Evolutionary conservation across 1,140 invertebrate genomes (phyloP), one percentile per base, ranked within the genome.

Genomic region (Zaprionus ornatus): DNA sequence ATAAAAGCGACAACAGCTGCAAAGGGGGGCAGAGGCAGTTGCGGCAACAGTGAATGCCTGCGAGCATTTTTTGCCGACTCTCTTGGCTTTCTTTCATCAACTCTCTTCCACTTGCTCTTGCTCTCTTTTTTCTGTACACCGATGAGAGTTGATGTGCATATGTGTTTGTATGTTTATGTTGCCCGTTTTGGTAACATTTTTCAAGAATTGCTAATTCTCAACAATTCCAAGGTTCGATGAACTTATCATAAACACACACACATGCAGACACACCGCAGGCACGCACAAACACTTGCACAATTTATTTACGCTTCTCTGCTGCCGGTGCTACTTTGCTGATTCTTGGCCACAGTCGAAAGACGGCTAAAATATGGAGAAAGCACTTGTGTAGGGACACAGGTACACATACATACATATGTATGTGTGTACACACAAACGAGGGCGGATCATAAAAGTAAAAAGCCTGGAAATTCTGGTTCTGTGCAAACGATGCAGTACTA

Each of bases 151-250:
- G 54, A 17, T 79, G 37, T 81, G 52, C 64, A 59, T 66, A 27
- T 70, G 48, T 67, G 66, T 75, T 52, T 70, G 54, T 77, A 25
- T 73, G 76, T 83, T 61, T 77, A 78, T 84, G 84, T 79, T 90
- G 74, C 84, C 85, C 81, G 85, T 85, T 88, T 88, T 88, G 85
- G 84, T 88, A 88, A 87, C 85, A 90, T 90, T 90, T 87, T 88
- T 88, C 84, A 90, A 88, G 84, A 88, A 88, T 88, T 88, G 84
- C 84, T 88, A 88, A 88, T 88, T 88, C 84, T 90, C 85, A 84
- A 88, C 84, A 88, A 90, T 88, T 88, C 85, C 83, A 68, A 65
- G 81, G 84, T 88, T 88, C 84, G 75, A 81, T 88, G 84, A 88
- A 90, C 84, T 85, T 75, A 90, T 90, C 85, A 90, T 85, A 85